Conservation (phyloP, 2,113 vertebrate genomes). For the Ceyx margarethae region DNA sequence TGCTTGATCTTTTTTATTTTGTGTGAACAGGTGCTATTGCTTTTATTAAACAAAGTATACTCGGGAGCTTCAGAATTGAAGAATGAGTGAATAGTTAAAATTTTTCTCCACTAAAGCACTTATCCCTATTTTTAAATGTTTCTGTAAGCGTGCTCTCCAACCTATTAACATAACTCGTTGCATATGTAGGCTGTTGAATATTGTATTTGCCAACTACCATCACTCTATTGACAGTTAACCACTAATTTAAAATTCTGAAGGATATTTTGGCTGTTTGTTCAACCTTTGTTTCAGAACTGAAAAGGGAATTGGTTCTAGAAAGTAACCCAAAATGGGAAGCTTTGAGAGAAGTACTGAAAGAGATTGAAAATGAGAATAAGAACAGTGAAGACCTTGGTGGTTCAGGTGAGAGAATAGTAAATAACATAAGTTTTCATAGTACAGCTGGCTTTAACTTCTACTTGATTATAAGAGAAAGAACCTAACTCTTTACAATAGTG, state of each 20-base stretch:
- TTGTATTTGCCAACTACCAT: not conserved
- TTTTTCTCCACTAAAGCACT: not conserved
- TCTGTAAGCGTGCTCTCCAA: not conserved
- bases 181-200: conserved; percentile 2
- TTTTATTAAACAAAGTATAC: not conserved
- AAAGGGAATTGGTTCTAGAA: conserved; percentile 88
- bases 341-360: conserved; percentile 87
- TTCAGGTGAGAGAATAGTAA: conserved; percentile 73
- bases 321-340: conserved; percentile 96
- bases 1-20: not conserved
- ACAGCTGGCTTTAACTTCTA: not conserved
- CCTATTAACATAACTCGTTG: not conserved
- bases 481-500: not conserved
- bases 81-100: not conserved
- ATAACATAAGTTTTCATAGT: not conserved
- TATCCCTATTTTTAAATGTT: not conserved
- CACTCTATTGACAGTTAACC: not conserved
- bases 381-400: conserved; percentile 83
- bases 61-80: not conserved
- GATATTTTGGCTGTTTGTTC: not conserved
- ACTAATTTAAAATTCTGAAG: not conserved
- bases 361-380: conserved; percentile 92
- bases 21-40: not conserved
- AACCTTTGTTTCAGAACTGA: conserved; percentile 77
- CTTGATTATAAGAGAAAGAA: not conserved